These are phyloP conservation scores for Campoplex nolae DNA, from an alignment of 2,888 invertebrate species.

Conservation along the genomic window DNA sequence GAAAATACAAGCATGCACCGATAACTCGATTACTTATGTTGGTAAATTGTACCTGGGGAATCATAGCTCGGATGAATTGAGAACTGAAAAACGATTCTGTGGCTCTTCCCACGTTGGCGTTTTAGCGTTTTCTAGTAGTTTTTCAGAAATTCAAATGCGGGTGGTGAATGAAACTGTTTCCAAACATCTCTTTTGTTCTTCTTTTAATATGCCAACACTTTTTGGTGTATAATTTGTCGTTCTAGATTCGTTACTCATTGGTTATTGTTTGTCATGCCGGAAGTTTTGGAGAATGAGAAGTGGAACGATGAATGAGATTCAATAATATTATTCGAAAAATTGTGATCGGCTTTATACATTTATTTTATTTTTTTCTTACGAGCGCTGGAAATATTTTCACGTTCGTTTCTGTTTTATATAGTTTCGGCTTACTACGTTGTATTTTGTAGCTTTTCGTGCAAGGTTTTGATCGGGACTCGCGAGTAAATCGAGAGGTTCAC, in stretches of 20 bases:
- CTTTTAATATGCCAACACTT: not conserved
- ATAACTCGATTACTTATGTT: conserved; percentile 45
- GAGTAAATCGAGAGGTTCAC: conserved; percentile 41
- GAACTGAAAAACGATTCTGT: conserved; percentile 5
- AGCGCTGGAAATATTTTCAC: conserved; percentile 22
- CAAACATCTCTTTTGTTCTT: not conserved
- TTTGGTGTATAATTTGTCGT: not conserved
- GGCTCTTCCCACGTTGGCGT: not conserved
- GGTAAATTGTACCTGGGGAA: not conserved
- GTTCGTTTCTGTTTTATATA: conserved; percentile 27
- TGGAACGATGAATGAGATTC: not conserved
- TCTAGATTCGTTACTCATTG: not conserved
- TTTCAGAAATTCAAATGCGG: not conserved
- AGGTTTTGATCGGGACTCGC: conserved; percentile 8
- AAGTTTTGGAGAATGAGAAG: not conserved
- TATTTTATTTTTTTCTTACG: conserved; percentile 4
- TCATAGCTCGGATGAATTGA: conserved; percentile 3
- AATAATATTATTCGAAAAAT: conserved; percentile 13
- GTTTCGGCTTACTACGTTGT: conserved; percentile 18
- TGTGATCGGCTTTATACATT: conserved; percentile 1
- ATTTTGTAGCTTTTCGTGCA: conserved; percentile 36
- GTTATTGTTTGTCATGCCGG: not conserved
- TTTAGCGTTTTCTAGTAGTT: not conserved
- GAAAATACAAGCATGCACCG: conserved; percentile 57
- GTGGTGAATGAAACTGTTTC: not conserved